phyloP scores from a whole-genome alignment of 1,140 invertebrate species.

The Pseudomyrmex dendroicus region DNA sequence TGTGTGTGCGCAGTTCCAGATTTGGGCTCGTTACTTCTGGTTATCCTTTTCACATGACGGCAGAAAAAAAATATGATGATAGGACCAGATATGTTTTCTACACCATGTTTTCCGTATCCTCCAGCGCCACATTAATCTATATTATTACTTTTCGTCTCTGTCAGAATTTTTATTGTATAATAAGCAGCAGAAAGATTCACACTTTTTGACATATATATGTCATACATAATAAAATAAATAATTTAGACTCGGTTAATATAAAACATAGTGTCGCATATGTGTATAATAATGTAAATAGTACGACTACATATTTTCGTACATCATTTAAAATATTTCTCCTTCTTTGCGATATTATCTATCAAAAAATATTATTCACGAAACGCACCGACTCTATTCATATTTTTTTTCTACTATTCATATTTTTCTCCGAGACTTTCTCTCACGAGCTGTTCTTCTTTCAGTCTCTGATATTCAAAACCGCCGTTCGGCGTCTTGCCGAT shows the following conservation, averaged over 20 bases:
- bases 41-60: conserved; percentile 66
- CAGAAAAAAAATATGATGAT: conserved; percentile 59
- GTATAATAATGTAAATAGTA: too few species aligned
- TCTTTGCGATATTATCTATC: conserved; percentile 3
- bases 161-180: neutral
- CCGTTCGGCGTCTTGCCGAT: conserved; percentile 40
- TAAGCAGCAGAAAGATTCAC: neutral
- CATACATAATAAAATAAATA: too few species aligned
- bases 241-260: too few species aligned
- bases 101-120: conserved; percentile 40
- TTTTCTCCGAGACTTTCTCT: conserved; percentile 8
- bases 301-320: neutral
- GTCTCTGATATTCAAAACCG: conserved; percentile 21
- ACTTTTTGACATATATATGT: too few species aligned
- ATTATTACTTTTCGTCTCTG: conserved; percentile 25
- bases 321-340: neutral
- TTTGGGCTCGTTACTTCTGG: conserved; percentile 71
- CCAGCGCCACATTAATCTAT: conserved; percentile 28
- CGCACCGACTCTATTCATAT: conserved; percentile 22
- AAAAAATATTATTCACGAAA: conserved; percentile 29
- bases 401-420: conserved; percentile 51
- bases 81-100: conserved; percentile 46
- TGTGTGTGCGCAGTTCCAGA: conserved; percentile 55
- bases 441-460: conserved; percentile 16
- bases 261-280: too few species aligned